Base-by-base conservation (phyloP, 1,140 invertebrate species). In the Meloidogyne floridensis region DNA sequence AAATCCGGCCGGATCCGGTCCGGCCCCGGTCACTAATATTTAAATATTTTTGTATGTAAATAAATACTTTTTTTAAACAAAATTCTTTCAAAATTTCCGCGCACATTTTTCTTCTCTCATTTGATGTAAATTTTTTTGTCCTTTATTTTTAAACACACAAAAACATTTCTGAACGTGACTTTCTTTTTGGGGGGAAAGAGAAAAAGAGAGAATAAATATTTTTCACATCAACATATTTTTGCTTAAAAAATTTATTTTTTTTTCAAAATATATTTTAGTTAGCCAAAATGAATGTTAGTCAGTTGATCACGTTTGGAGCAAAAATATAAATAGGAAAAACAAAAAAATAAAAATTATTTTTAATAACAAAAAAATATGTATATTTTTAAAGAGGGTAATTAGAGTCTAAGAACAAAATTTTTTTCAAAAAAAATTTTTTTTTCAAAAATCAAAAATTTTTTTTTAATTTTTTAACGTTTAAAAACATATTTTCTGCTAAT, bases 61-160 rank as follows among this genome's bases (percentile, higher is more conserved):
- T 47, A 47, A 47, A 47, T 47, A 47, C 47, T 47, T 47, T 47
- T 47, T 47, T 47, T 47, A 4, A 47, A 47, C 32, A 32, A 15
- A 15, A 15, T 65, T 65, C 3, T n/a, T 8, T 54, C 3, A 11
- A 54, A 54, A 54, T 11, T 65, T 65, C n/a, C n/a, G 59, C 59
- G 59, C 59, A 65, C 59, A 65, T 4, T 65, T 65, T 65, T 65
- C 56, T 65, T 65, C 59, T 65, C 59, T 4, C 10, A 0, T 65
- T 65, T 65, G 59, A 65, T 65, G 59, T 65, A 65, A 65, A 65
- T 65, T 65, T 65, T n/a, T 65, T n/a, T 65, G 59, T 65, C 59
- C 59, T 65, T 65, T 15, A n/a, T 65, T 65, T 65, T 32, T 32
- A 32, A 32, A 32, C 3, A 59, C 54, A 59, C 56, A 59, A 65